Base-by-base conservation (phyloP, 1,140 invertebrate species). In the Eriosoma lanigerum region DNA sequence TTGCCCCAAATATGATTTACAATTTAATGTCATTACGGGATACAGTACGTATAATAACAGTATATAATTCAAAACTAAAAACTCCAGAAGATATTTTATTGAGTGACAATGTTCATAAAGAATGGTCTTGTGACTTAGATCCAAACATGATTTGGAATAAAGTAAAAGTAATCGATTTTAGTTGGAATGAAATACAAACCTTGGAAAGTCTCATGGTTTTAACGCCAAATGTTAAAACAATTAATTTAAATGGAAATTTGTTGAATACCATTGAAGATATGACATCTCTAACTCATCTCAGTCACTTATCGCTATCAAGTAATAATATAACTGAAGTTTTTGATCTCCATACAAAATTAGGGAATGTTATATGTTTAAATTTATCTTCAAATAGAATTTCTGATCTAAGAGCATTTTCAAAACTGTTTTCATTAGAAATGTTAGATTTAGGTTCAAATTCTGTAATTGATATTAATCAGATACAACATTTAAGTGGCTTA, bases 401-500 rank as follows among this genome's bases (percentile, higher is more conserved):
- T 24, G 90, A 90, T 0, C 85, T 97, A 0, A 87, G 89, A 81
- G 92, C 93, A 64, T 92, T 98, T 83, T 89, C 90, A 0, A 95
- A 95, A 85, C 84, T 97, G 8, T 94, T 94, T 83, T 94, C 93
- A 1, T 87, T 98, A 70, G 92, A 94, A 84, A 91, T 89, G 82
- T 86, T 98, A 56, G 93, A 98, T 87, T 87, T 98, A 19, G 94
- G 93, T 82, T 93, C 92, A 76, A 98, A 98, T 87, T 85, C 89
- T 54, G 92, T 98, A 62, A 87, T 88, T 1, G 90, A 94, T 82
- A 90, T 97, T 13, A 89, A 92, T 80, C 94, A 97, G 85, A 90
- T 97, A 0, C 89, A 91, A 73, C 87, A 93, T 85, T 89, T 98
- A 24, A 91, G 92, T 26, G 89, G 89, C 82, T 86, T 98, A 15